Conservation (phyloP, 1,140 invertebrate species). For the Bombyx mori region DNA sequence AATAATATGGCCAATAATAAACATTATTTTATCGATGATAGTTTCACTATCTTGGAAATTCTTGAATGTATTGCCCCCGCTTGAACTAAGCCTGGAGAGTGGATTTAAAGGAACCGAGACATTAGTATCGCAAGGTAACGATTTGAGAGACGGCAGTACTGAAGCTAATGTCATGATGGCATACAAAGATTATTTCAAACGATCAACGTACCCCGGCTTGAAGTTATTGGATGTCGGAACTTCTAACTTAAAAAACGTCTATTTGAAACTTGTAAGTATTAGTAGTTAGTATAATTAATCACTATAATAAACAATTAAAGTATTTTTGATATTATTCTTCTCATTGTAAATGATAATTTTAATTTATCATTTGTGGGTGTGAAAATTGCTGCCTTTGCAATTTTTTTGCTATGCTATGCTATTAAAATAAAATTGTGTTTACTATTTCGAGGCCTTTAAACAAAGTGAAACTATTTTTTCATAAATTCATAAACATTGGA, state of each 20-base stretch:
- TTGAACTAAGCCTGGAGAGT: constrained; percentile 52
- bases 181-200: constrained; percentile 57
- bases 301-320: no score
- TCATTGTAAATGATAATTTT: no score
- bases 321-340: no score
- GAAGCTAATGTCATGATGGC: constrained; percentile 36
- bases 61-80: constrained; percentile 54
- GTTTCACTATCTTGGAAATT: constrained; percentile 64
- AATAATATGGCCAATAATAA: constrained; percentile 73
- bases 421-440: no score
- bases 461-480: no score
- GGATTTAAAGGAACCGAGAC: constrained; percentile 49
- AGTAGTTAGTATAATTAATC: background rate
- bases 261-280: constrained; percentile 54
- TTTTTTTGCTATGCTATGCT: no score
- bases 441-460: no score
- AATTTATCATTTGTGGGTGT: no score
- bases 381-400: no score
- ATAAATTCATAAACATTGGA: no score
- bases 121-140: constrained; percentile 30
- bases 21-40: constrained; percentile 73
- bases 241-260: constrained; percentile 45
- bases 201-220: constrained; percentile 32
- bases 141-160: constrained; percentile 27
- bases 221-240: constrained; percentile 44